phyloP scores from a whole-genome alignment of 92 coral and sea anemone genomes.

The Porites lobata region DNA sequence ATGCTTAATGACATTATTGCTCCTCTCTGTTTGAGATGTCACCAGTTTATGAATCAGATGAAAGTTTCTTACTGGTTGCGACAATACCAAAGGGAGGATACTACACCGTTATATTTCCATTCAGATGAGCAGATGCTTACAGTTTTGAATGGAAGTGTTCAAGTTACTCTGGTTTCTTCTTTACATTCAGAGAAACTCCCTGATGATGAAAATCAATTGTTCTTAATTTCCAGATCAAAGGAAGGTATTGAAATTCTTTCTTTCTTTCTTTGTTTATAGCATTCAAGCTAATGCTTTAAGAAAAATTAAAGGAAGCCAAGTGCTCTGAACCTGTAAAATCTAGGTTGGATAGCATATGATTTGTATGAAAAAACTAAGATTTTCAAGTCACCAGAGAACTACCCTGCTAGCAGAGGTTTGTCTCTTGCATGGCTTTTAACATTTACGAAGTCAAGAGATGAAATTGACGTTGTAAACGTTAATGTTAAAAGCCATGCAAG shows the following conservation, averaged over 20 bases:
- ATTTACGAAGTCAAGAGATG: no score
- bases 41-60: slow-evolving; percentile 35
- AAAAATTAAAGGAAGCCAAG: no score
- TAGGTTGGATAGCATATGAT: no score
- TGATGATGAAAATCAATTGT: not conserved
- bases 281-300: no score
- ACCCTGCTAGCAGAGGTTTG: no score
- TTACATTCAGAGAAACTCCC: slow-evolving; percentile 51
- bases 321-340: no score
- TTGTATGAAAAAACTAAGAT: no score
- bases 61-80: slow-evolving; percentile 34
- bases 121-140: slow-evolving; percentile 50
- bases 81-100: not conserved
- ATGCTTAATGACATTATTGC: slow-evolving; percentile 55
- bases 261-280: no score
- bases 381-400: no score
- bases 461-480: no score
- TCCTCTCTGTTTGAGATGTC: slow-evolving; percentile 64
- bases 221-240: slow-evolving; percentile 1
- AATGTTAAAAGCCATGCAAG: no score
- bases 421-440: no score
- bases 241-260: not conserved
- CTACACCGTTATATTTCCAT: slow-evolving; percentile 36
- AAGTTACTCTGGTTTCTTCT: slow-evolving; percentile 50
- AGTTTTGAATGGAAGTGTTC: slow-evolving; percentile 49